phyloP scores from a whole-genome alignment of 92 coral and sea anemone species.

The Porites lobata region DNA sequence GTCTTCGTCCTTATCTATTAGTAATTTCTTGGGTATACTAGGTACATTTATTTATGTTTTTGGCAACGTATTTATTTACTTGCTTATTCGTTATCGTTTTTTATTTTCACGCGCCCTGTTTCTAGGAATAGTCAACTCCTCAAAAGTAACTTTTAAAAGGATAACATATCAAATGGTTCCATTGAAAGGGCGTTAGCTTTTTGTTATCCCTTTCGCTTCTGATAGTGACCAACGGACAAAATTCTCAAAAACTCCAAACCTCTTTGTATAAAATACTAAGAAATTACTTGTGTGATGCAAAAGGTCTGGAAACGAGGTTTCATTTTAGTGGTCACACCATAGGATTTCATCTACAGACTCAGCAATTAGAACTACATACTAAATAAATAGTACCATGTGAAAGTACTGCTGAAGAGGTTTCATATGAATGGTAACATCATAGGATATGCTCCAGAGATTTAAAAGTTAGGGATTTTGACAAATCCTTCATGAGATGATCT shows the following conservation, averaged over 20 bases:
- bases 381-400: no score
- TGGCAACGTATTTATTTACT: background rate
- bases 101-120: background rate
- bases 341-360: no score
- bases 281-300: background rate
- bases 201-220: no score
- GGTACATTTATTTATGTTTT: constrained; percentile 2
- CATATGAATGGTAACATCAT: no score
- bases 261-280: background rate
- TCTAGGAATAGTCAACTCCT: no score
- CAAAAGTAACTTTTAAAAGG: background rate
- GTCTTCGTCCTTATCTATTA: background rate
- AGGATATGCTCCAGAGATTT: background rate
- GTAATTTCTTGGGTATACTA: background rate
- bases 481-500: background rate
- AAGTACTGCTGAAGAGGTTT: no score
- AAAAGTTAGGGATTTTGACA: background rate
- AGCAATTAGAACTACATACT: no score
- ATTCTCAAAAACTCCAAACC: background rate
- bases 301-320: background rate
- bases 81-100: background rate
- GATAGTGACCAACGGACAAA: no score
- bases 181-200: background rate
- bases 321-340: no score
- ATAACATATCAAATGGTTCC: background rate